Base-by-base conservation (phyloP, 1,140 invertebrate species). In the Diachasma alloeum region DNA sequence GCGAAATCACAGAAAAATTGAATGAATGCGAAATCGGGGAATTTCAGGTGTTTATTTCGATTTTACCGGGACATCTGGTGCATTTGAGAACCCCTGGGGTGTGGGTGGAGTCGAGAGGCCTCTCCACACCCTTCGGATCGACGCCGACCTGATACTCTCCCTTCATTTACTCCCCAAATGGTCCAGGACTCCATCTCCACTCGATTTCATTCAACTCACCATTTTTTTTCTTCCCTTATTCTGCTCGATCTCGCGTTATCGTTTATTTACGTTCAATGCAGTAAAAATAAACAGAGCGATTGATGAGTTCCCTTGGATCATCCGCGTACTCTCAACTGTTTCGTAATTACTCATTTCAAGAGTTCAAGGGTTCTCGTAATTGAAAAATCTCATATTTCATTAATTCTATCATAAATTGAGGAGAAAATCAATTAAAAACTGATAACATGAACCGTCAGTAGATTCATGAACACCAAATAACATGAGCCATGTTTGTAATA, bases 31-130 rank as follows among this genome's bases (percentile, higher is more conserved):
- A 9, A 42, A 2, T 42, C 9, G 36, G 39, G 9, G 10, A 42
- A 42, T 11, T 2, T 53, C 48, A 46, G 44, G 44, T 46, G 9
- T 46, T 11, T 11, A 46, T 4, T n/a, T 46, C 44, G 44, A 15
- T n/a, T 11, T n/a, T 46, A 15, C 44, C 10, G n/a, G 11, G 10
- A 15, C 22, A 19, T 46, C 22, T 11, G 31, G 36, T 70, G 11
- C 44, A 48, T n/a, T 68, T 75, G 74, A 75, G 74, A 44, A 75
- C 63, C 74, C 0, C 74, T 75, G 73, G 8, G 9, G 13, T 48
- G 74, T 75, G 74, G 74, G 74, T 68, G 74, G 74, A 75, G 74
- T 42, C 48, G 24, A 19, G 6, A 53, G n/a, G 4, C 15, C n/a
- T 53, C 6, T 19, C 48, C 48, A 53, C 48, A n/a, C 17, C n/a